phyloP scores from a whole-genome alignment of 2,888 invertebrate species.

The Dryomyza anilis region DNA sequence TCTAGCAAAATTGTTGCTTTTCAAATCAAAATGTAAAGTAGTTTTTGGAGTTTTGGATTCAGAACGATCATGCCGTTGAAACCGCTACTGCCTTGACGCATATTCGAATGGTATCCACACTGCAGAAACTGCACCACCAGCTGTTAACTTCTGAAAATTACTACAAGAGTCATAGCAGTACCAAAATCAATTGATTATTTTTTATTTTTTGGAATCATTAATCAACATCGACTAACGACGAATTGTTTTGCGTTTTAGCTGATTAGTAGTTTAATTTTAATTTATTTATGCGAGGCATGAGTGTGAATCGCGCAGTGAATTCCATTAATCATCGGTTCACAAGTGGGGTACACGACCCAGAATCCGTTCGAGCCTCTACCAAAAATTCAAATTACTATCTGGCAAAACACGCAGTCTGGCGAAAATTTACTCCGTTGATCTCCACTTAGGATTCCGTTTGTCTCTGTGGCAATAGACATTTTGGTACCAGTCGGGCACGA shows the following conservation, averaged over 20 bases:
- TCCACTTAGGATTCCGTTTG: conserved; percentile 40
- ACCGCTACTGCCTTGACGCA: background rate
- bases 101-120: background rate
- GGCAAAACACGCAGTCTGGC: conserved; percentile 47
- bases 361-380: conserved; percentile 25
- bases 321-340: conserved; percentile 44
- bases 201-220: conserved; percentile 40
- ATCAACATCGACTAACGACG: conserved; percentile 39
- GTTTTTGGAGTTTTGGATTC: too few relatives aligned
- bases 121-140: background rate
- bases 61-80: too few relatives aligned
- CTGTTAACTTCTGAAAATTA: conserved; percentile 14
- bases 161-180: background rate
- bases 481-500: conserved; percentile 36
- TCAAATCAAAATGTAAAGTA: too few relatives aligned
- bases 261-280: background rate
- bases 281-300: conserved; percentile 26
- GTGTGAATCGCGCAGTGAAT: conserved; percentile 45
- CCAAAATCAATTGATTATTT: conserved; percentile 12
- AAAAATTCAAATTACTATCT: too few relatives aligned
- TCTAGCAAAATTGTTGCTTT: too few relatives aligned
- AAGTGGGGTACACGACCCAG: conserved; percentile 9
- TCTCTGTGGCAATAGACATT: conserved; percentile 41
- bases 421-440: background rate
- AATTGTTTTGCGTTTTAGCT: conserved; percentile 19